Conservation (phyloP, 2,888 invertebrate species). For the Ellobium chinense region DNA sequence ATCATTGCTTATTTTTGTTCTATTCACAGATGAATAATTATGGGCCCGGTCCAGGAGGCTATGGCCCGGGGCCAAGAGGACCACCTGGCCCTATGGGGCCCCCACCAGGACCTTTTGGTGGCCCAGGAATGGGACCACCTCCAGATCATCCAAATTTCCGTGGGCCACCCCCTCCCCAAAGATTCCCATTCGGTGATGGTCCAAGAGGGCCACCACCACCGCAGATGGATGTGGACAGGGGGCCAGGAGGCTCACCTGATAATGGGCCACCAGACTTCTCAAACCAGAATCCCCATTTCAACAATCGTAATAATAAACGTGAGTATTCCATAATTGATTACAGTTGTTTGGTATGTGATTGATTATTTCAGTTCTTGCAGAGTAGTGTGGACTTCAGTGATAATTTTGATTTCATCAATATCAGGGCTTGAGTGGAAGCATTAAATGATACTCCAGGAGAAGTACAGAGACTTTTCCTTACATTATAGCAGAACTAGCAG, state of each 20-base stretch:
- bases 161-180: conserved; percentile 23
- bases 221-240: conserved; percentile 17
- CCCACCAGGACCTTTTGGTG: conserved; percentile 40
- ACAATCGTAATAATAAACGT: conserved; percentile 35
- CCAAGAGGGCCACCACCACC: conserved; percentile 24
- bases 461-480: no score
- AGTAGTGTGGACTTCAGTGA: no score
- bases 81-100: conserved; percentile 39
- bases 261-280: conserved; percentile 11
- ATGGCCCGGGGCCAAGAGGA: conserved; percentile 15
- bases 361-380: no score
- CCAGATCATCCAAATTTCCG: conserved; percentile 31
- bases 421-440: no score
- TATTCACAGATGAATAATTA: conserved; percentile 42
- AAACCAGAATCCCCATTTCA: conserved; percentile 7
- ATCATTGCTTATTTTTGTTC: no score
- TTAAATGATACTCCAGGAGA: no score
- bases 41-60: conserved; percentile 46
- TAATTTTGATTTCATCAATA: no score
- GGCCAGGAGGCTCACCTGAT: background rate
- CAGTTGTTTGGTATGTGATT: no score
- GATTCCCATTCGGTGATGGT: conserved; percentile 28
- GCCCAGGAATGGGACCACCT: conserved; percentile 39
- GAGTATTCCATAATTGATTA: no score
- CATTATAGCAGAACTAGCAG: no score